Evolutionary conservation across 2,113 vertebrate genomes (phyloP), one percentile per base, ranked within the genome.

Genomic region (Callithrix jacchus): DNA sequence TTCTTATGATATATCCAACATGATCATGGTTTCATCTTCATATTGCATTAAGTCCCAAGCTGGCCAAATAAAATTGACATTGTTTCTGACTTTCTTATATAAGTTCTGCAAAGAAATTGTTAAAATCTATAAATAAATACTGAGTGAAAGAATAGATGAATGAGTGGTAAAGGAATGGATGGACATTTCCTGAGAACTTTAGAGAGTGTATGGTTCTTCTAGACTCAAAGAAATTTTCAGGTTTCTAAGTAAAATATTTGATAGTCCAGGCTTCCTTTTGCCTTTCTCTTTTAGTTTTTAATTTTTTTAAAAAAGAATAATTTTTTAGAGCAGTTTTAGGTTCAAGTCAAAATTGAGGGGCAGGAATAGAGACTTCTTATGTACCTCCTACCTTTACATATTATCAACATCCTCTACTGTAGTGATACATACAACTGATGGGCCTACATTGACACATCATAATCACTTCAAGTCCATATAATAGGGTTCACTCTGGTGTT

Each of bases 1-100:
- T n/a, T 16, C 8, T 17, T 70, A 17, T 16, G 14, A 70, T 70
- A 70, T n/a, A 70, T n/a, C 16, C 17, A 35, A 68, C 66, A 35
- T n/a, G 16, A 18, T n/a, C 7, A 18, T n/a, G 7, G 35, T 18
- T 7, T 12, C 4, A 5, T 52, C 27, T 64, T 20, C 2, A 0
- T 42, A 32, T 68, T 83, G 32, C 37, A 27, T n/a, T n/a, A 92
- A 56, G 4, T 17, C 2, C 23, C 11, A 40, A 76, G 7, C 20
- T 82, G 32, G 18, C 74, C 16, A 87, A 70, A 66, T 35, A 42
- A 87, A 93, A 76, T 42, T 76, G 27, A 58, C 2, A 74, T 16
- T 66, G 23, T 37, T 74, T 86, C 20, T 81, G 64, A 5, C 17
- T 42, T 86, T 80, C 12, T 85, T 37, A 47, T n/a, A 12, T 21